Evolutionary conservation across 2,113 vertebrate species (phyloP), one percentile per base, ranked within the genome.

Genomic region (Psittacara wagleri): DNA sequence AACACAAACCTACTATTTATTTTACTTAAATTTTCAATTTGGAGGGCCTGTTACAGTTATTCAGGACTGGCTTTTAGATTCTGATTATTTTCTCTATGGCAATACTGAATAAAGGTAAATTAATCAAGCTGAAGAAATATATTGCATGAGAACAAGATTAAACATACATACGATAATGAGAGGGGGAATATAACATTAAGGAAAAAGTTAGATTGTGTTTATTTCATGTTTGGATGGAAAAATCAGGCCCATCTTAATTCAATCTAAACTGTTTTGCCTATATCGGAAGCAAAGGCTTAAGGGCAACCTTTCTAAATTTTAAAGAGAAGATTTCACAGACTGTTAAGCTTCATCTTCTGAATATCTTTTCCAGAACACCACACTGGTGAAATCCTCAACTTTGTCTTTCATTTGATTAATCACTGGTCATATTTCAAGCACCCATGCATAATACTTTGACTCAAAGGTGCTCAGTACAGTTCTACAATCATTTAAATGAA

Each of bases 331-430:
- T 85, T 95, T 95, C 69, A 94, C 82, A 77, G 80, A 46, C 39
- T 72, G 66, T 92, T 92, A 91, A 94, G 35, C 51, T 91, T 94
- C 41, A 54, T 82, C 78, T 87, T 93, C 57, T 66, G 74, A 92
- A 82, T 48, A 86, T 76, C 44, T 91, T 85, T 94, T 94, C 86
- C 84, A 82, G 77, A 92, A 69, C 70, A 49, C 86, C 87, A 87
- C 51, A 57, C 44, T 74, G 49, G 63, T 39, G 59, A 78, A 94
- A 92, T 73, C 28, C 37, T 85, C 74, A 64, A 41, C 77, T 69
- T 90, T 63, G 74, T 72, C 43, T 79, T 84, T 75, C 81, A 37
- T 23, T 44, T 63, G 43, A 87, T 62, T 91, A 94, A 95, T 95
- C 92, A 76, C 35, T 52, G 77, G 73, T 57, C 74, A 41, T 89